Evolutionary conservation across 2,888 invertebrate species (phyloP).

Genomic region (Sycophila texana): DNA sequence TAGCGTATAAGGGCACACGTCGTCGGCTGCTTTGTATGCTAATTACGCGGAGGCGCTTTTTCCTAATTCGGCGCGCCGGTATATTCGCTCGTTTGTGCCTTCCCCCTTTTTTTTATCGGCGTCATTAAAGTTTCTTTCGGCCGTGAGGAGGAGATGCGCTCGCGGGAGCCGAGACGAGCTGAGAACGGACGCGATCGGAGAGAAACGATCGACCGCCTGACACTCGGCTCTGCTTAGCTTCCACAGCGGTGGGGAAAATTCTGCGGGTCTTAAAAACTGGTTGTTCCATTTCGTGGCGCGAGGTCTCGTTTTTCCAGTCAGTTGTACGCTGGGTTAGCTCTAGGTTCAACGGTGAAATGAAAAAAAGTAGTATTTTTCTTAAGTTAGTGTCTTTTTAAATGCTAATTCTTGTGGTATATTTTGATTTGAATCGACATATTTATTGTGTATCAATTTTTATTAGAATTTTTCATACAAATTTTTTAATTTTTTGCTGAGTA

Average conservation of each 20-base stretch:
- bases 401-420: too few relatives aligned
- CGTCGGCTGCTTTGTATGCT: constrained; percentile 38
- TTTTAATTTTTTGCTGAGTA: too few relatives aligned
- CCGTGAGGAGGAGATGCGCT: neutral
- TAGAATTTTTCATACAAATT: too few relatives aligned
- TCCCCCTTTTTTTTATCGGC: constrained; percentile 3
- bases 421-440: too few relatives aligned
- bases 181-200: neutral
- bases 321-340: neutral
- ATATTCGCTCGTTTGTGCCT: neutral
- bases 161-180: constrained; percentile 4
- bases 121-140: constrained; percentile 36
- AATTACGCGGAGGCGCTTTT: neutral
- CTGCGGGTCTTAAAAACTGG: too few relatives aligned
- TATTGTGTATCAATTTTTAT: too few relatives aligned
- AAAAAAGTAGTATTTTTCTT: too few relatives aligned
- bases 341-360: too few relatives aligned
- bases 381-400: too few relatives aligned
- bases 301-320: neutral
- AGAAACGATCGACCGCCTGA: constrained; percentile 14
- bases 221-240: neutral
- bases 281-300: neutral
- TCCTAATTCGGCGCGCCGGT: neutral
- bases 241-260: neutral
- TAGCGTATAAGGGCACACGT: neutral